These are phyloP conservation scores for Trogon melanurus DNA, from an alignment of 2,113 vertebrate species.

Conservation along the genomic window DNA sequence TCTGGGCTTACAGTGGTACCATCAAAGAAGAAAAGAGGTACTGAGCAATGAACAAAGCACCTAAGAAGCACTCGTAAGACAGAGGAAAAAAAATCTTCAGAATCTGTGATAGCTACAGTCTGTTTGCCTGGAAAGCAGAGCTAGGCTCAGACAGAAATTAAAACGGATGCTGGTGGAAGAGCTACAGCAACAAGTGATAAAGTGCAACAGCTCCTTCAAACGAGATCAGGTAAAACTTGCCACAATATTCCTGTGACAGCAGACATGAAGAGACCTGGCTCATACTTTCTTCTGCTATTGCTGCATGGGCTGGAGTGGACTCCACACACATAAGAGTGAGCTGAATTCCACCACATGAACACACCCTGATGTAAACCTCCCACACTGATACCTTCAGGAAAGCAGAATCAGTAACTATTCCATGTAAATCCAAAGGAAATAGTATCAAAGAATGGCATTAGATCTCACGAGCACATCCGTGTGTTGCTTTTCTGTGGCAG, in stretches of 20 bases:
- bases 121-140: neutral
- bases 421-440: neutral
- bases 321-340: neutral
- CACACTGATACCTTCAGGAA: neutral
- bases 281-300: neutral
- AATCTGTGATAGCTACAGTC: neutral
- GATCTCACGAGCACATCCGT: neutral
- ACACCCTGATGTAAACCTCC: neutral
- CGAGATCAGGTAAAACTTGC: neutral
- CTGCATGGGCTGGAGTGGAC: neutral
- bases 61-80: neutral
- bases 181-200: neutral
- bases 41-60: neutral
- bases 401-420: neutral
- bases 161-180: neutral
- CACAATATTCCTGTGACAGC: neutral
- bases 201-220: neutral
- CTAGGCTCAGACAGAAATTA: neutral
- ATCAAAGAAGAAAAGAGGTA: accelerated
- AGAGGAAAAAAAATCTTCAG: neutral
- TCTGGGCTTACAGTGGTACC: neutral
- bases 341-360: neutral
- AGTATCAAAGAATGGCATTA: neutral
- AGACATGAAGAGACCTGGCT: neutral
- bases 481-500: neutral